phyloP scores from a whole-genome alignment of 2,797 vertebrate genomes.

The Cuniculus paca region DNA sequence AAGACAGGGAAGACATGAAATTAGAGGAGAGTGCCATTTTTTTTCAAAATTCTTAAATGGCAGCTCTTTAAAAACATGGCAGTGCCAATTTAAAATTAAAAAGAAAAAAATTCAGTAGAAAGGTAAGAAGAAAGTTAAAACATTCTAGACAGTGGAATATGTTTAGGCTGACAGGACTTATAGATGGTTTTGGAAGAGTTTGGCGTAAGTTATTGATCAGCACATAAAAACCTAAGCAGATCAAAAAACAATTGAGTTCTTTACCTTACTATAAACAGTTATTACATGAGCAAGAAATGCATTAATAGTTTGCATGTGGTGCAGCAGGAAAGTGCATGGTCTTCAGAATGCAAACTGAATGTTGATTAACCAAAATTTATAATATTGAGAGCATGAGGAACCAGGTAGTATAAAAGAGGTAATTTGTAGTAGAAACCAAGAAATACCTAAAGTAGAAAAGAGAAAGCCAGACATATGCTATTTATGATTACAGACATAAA shows the following conservation, averaged over 20 bases:
- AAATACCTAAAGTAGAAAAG: slow-evolving; percentile 38
- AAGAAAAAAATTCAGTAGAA: too few species aligned
- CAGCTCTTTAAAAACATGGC: background rate
- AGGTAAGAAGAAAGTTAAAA: too few species aligned
- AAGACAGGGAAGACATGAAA: background rate
- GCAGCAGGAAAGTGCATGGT: background rate
- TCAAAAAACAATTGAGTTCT: background rate
- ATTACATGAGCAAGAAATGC: background rate
- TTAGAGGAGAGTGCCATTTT: background rate
- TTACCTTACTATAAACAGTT: background rate
- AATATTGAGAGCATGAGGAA: background rate
- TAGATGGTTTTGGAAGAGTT: background rate
- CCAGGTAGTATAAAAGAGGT: background rate
- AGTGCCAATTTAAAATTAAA: background rate
- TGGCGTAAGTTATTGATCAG: background rate
- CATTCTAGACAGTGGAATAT: background rate
- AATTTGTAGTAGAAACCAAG: background rate
- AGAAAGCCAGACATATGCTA: background rate
- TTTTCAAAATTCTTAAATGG: background rate
- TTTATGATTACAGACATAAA: background rate
- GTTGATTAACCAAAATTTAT: background rate
- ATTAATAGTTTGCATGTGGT: background rate
- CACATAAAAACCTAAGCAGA: slow-evolving; percentile 18
- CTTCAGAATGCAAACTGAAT: background rate
- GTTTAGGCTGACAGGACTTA: background rate